Conservation (phyloP, 2,888 invertebrate species). For the Drosophila pegasa region DNA sequence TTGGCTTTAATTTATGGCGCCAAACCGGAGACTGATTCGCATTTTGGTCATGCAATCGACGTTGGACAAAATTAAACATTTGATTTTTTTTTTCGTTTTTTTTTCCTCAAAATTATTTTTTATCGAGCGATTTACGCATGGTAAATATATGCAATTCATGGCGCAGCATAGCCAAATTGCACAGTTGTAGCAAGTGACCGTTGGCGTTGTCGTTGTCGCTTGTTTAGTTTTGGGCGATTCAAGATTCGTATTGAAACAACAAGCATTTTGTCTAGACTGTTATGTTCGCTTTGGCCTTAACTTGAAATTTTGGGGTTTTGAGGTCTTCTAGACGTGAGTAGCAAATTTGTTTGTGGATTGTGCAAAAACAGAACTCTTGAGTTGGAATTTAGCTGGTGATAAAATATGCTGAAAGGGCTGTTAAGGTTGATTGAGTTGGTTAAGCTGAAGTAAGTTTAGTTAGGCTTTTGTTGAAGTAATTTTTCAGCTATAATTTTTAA, state of each 20-base stretch:
- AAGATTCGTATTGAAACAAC: slow-evolving; percentile 57
- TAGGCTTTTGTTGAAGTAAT: background rate
- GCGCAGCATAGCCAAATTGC: slow-evolving; percentile 37
- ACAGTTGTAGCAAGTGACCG: slow-evolving; percentile 27
- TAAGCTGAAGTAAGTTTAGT: background rate
- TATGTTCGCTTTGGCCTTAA: slow-evolving; percentile 71
- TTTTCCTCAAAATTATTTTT: slow-evolving; percentile 52
- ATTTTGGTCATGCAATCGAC: slow-evolving; percentile 37
- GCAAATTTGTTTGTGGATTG: slow-evolving; percentile 6
- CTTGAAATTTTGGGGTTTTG: slow-evolving; percentile 27
- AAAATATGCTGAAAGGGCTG: background rate
- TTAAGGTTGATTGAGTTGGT: background rate
- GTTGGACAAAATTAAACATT: slow-evolving; percentile 62
- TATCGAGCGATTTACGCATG: slow-evolving; percentile 68
- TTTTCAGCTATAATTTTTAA: background rate
- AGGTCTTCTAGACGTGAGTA: slow-evolving; percentile 16
- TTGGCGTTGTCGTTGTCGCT: slow-evolving; percentile 21
- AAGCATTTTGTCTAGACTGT: slow-evolving; percentile 73
- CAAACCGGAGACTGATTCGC: slow-evolving; percentile 29
- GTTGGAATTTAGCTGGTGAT: background rate
- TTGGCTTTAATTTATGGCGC: slow-evolving; percentile 48
- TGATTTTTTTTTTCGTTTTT: slow-evolving; percentile 17
- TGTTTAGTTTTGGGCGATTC: slow-evolving; percentile 21
- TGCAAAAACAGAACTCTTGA: background rate
- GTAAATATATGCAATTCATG: slow-evolving; percentile 69